phyloP scores from a whole-genome alignment of 2,797 vertebrate species.

The Parauchenoglanis punctatus region DNA sequence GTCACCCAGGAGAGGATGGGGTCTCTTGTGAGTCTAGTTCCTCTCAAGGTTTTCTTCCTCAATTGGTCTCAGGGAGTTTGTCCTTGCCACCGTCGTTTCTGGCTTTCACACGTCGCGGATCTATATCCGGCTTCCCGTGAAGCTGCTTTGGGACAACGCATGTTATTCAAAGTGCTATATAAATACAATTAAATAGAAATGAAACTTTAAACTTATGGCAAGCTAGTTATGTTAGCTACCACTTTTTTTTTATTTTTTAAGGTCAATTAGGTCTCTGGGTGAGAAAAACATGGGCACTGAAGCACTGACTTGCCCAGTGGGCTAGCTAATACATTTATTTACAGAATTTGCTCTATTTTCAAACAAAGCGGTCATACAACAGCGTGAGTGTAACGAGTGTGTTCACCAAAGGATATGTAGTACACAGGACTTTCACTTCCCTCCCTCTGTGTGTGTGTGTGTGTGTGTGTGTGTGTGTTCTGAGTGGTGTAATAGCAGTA shows the following conservation, averaged over 20 bases:
- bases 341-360: too few species aligned
- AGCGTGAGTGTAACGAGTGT: background rate
- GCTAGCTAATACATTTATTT: background rate
- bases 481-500: background rate
- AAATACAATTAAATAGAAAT: background rate
- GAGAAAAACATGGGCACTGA: background rate
- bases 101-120: background rate
- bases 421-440: slow-evolving; percentile 27
- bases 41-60: background rate
- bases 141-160: background rate
- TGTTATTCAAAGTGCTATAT: background rate
- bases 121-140: background rate
- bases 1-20: background rate
- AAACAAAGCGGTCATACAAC: background rate
- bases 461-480: background rate
- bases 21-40: background rate
- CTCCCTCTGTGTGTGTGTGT: slow-evolving; percentile 9
- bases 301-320: too few species aligned
- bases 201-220: too few species aligned
- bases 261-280: background rate
- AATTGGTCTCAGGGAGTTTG: background rate
- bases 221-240: background rate
- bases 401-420: background rate
- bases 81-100: too few species aligned
- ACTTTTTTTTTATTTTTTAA: background rate